Base-by-base conservation (phyloP, 2,888 invertebrate genomes). In the Xylocampa areola region DNA sequence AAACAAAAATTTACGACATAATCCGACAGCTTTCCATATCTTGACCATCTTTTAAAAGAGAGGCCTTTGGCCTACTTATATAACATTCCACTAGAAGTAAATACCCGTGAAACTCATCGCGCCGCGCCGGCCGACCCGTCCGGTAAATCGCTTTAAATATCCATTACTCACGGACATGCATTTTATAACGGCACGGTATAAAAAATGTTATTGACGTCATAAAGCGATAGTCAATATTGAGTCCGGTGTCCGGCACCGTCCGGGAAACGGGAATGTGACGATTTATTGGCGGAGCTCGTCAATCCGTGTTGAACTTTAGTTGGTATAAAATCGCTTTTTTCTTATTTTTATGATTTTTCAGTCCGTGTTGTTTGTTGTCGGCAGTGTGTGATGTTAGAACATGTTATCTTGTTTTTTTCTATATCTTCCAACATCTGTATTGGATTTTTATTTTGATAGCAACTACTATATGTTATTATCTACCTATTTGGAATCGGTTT, bases 111-210 rank as follows among this genome's bases (percentile, higher is more conserved):
- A 71, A 6, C 48, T 50, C 39, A 52, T 43, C 53, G 60, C 21
- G 47, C 41, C 43, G 61, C n/a, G 19, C 32, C 49, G 59, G 47
- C 41, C 43, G 61, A 14, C 19, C 32, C 49, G 59, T 23, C 45
- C 58, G 53, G 59, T 61, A 68, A 65, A 81, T 79, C 75, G 74
- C 61, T 81, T 83, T 80, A 78, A 84, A 82, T 77, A 76, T 74
- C 82, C 80, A 82, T 86, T 82, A 83, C 78, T 85, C 81, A 77
- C 80, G 79, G 65, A 71, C 77, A 76, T 81, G 81, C 80, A 76
- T 82, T 86, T 86, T 83, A 86, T 82, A 83, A 76, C 79, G 68
- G 69, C 65, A 47, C 37, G 57, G 52, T 71, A 75, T 85, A 81
- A 85, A 86, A 84, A 73, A 75, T 76, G 45, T 86, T 81, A 86